Base-by-base conservation (phyloP, 2,113 vertebrate genomes). In the Psephotus haematonotus region DNA sequence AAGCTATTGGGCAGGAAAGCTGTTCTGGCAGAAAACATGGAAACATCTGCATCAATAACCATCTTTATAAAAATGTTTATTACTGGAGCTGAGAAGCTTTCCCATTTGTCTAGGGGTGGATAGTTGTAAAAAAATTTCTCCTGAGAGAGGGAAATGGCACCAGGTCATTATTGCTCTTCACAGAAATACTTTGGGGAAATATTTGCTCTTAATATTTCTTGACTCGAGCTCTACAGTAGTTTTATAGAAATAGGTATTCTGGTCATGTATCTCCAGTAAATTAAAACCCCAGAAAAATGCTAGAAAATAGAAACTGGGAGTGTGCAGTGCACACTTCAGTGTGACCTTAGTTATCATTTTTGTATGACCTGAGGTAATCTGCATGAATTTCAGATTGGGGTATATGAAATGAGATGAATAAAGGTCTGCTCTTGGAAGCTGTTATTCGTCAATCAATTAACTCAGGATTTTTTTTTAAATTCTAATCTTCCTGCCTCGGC, bases 371-470 rank as follows among this genome's bases (percentile, higher is more conserved):
- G 64, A 90, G 72, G 88, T 90, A 95, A 94, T 93, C 82, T 15
- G 2, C 87, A 59, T 72, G 83, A 93, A 93, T 96, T 95, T 91
- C 62, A 75, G 41, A 91, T 88, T 67, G 89, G 57, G 33, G 22
- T 85, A 43, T 78, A 82, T 90, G 82, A 87, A 95, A 90, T 90
- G 39, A 97, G 72, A 90, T 88, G 64, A 96, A 92, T 82, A 78
- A 87, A 79, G 35, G 44, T 90, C 90, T 95, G n/a, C 72, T 96
- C 81, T 86, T 93, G 81, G 92, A 96, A 95, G 69, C 64, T 95
- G 88, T 74, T 93, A 87, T 93, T 96, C 90, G 95, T 96, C 95
- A 95, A 94, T 96, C 86, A 96, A 84, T 97, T 94, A 97, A 88
- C 47, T 68, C 25, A 41, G 72, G 75, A 90, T 92, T 11, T 24